Evolutionary conservation across 2,113 vertebrate species (phyloP).

Genomic region (Pelodiscus sinensis): DNA sequence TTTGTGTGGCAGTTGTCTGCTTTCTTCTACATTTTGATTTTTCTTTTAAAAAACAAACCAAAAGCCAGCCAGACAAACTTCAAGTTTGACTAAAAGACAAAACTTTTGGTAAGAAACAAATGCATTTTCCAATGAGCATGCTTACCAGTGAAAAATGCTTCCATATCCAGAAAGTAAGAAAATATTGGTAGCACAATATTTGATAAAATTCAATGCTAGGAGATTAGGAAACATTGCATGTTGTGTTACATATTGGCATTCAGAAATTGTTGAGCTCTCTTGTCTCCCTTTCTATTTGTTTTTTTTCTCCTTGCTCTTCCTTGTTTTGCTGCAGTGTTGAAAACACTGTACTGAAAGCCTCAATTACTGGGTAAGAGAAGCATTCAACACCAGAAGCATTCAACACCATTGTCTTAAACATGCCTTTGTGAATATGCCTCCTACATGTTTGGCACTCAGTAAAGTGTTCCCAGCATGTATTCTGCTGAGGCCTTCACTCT

Average conservation of each 20-base stretch:
- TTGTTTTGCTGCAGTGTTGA: neutral
- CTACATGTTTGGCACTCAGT: neutral
- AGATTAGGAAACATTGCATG: neutral
- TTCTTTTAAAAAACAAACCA: neutral
- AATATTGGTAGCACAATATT: neutral
- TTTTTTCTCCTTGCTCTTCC: neutral
- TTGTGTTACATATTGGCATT: neutral
- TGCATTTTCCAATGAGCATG: no score
- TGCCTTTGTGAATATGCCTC: neutral
- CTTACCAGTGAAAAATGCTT: no score
- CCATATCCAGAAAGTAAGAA: neutral
- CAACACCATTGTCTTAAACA: neutral
- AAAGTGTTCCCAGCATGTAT: neutral
- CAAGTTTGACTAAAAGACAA: no score
- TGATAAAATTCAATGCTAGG: neutral
- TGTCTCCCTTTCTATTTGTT: neutral
- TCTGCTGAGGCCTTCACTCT: no score
- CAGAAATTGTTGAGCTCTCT: neutral
- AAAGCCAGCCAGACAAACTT: neutral
- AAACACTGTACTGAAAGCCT: neutral
- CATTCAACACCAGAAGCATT: neutral
- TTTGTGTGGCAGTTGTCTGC: neutral
- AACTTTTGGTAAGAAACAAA: no score
- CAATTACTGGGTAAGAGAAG: neutral
- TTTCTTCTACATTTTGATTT: neutral